A percentile compares a stretch with the other conserved stretches of the same genome.
Conservation (phyloP, 2,888 invertebrate genomes). For the Gerris lacustris region DNA sequence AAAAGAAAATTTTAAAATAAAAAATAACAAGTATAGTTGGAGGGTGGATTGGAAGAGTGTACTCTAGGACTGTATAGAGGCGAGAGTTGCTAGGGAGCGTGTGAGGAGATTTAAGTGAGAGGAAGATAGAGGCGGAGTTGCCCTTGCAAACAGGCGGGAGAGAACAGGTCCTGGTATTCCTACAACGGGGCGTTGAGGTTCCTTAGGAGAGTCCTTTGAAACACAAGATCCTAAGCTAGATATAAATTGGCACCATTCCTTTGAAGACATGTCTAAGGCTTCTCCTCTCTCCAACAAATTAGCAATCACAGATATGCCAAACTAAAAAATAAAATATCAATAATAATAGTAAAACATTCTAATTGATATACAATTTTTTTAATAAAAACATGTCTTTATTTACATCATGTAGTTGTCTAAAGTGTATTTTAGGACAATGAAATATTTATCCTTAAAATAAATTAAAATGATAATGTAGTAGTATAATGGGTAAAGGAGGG, state of each 20-base stretch:
- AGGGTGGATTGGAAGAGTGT: not conserved
- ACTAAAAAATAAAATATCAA: conserved; percentile 37
- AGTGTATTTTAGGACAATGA: too few species aligned
- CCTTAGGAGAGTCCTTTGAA: conserved; percentile 15
- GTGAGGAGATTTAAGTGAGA: not conserved
- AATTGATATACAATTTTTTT: not conserved
- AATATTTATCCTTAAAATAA: too few species aligned
- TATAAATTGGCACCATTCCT: conserved; percentile 32
- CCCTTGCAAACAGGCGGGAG: conserved; percentile 23
- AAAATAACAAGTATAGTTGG: too few species aligned
- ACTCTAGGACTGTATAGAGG: not conserved
- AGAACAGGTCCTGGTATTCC: conserved; percentile 26
- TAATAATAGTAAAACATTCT: not conserved
- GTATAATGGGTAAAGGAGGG: too few species aligned
- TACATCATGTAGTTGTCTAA: too few species aligned
- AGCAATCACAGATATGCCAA: conserved; percentile 45
- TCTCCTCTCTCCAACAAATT: conserved; percentile 43
- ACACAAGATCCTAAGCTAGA: conserved; percentile 15
- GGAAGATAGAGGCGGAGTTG: conserved; percentile 10
- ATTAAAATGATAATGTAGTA: too few species aligned
- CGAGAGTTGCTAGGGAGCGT: not conserved
- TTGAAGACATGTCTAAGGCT: conserved; percentile 34
- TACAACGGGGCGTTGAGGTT: conserved; percentile 27
- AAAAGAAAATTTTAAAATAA: too few species aligned
- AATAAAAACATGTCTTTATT: not conserved